phyloP scores from a whole-genome alignment of 2,113 vertebrate species.

The Entomyzon cyanotis region DNA sequence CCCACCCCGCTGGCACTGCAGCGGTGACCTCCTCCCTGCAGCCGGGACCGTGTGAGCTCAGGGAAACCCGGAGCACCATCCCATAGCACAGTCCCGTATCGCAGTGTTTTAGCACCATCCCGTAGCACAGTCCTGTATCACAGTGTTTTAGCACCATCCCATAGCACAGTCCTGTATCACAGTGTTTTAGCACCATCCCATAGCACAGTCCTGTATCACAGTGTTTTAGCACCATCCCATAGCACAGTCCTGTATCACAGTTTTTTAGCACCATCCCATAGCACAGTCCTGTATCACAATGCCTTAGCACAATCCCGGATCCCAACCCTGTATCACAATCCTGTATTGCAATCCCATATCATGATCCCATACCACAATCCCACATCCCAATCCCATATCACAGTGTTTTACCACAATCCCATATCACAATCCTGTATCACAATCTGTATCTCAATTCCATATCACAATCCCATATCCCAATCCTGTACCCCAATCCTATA shows the following conservation, averaged over 20 bases:
- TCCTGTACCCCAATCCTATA: rapidly evolving
- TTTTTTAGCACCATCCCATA: rapidly evolving
- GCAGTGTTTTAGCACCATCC: rapidly evolving
- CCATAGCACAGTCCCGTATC: not conserved
- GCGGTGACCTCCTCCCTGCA: not conserved
- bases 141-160: not conserved
- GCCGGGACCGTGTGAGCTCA: rapidly evolving
- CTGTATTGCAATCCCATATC: rapidly evolving
- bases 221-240: rapidly evolving
- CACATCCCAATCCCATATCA: rapidly evolving
- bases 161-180: rapidly evolving
- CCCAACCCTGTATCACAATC: not conserved
- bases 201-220: no score
- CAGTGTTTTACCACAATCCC: rapidly evolving
- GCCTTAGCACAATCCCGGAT: rapidly evolving
- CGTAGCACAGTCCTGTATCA: rapidly evolving
- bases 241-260: rapidly evolving
- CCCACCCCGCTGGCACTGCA: not conserved
- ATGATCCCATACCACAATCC: rapidly evolving
- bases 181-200: not conserved
- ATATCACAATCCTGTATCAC: no score
- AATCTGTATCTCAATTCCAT: not conserved
- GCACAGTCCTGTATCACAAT: not conserved
- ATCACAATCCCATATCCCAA: rapidly evolving
- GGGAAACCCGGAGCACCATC: rapidly evolving